Percentiles rank a stretch among this genome's conserved stretches.
Conservation (phyloP, 2,797 vertebrate genomes). For the Scyliorhinus canicula region DNA sequence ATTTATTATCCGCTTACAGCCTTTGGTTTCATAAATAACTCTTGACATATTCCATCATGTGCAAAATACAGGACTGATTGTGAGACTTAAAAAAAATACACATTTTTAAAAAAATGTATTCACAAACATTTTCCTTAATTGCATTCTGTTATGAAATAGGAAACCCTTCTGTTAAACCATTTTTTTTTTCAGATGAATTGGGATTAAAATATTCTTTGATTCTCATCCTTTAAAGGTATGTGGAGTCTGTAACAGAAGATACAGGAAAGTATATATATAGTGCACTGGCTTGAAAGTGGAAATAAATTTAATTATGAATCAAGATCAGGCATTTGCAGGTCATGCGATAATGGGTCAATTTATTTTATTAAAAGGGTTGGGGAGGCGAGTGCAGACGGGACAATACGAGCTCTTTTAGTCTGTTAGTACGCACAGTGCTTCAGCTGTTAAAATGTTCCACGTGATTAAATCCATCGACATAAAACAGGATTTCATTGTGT, state of each 20-base stretch:
- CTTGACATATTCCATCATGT: conserved; percentile 63
- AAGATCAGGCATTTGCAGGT: background rate
- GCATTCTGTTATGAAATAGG: conserved; percentile 45
- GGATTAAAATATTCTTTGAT: conserved; percentile 69
- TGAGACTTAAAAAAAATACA: conserved; percentile 56
- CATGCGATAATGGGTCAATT: background rate
- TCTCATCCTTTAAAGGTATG: conserved; percentile 64
- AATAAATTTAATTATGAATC: conserved; percentile 8
- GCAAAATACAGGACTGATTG: conserved; percentile 69
- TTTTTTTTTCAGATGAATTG: conserved; percentile 45
- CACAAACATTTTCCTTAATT: conserved; percentile 13
- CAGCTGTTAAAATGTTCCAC: background rate
- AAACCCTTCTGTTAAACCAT: conserved; percentile 46
- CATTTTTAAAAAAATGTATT: conserved; percentile 48
- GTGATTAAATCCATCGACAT: background rate
- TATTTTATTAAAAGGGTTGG: background rate
- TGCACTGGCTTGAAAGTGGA: background rate
- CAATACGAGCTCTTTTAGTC: background rate
- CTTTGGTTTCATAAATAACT: conserved; percentile 77
- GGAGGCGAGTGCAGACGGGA: background rate
- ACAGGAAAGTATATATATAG: conserved; percentile 59
- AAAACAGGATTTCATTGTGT: background rate
- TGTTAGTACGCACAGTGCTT: background rate
- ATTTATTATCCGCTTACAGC: conserved; percentile 89
- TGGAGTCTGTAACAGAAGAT: conserved; percentile 81